phyloP scores from a whole-genome alignment of 2,888 invertebrate genomes.

The Polietes domitor region DNA sequence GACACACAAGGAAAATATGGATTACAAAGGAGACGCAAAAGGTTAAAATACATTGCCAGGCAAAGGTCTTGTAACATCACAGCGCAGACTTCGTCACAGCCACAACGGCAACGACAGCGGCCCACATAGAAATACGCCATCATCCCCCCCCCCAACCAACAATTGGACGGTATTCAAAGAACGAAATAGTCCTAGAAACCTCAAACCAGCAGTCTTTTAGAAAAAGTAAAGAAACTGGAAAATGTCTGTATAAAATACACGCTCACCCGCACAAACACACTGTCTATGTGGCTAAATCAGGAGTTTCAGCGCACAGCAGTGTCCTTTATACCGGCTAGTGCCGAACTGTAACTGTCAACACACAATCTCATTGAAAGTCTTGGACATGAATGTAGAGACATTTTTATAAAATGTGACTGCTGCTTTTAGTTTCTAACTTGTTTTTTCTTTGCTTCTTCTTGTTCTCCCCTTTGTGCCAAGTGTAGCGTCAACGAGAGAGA shows the following conservation, averaged over 20 bases:
- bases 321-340: neutral
- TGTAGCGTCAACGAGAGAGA: neutral
- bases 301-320: neutral
- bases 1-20: neutral
- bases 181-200: neutral
- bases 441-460: neutral
- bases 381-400: neutral
- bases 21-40: conserved; percentile 7
- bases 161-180: neutral
- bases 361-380: neutral
- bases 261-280: neutral
- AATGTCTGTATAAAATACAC: too few species aligned
- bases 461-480: neutral
- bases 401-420: neutral
- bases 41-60: conserved; percentile 15
- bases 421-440: neutral
- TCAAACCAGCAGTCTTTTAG: neutral
- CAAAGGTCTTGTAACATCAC: neutral
- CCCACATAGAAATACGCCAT: too few species aligned
- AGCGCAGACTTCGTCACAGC: neutral
- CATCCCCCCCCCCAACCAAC: neutral
- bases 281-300: neutral
- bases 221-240: neutral
- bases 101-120: neutral
- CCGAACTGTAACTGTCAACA: conserved; percentile 4